phyloP scores from a whole-genome alignment of 2,797 vertebrate species.

The Sciurus vulgaris region DNA sequence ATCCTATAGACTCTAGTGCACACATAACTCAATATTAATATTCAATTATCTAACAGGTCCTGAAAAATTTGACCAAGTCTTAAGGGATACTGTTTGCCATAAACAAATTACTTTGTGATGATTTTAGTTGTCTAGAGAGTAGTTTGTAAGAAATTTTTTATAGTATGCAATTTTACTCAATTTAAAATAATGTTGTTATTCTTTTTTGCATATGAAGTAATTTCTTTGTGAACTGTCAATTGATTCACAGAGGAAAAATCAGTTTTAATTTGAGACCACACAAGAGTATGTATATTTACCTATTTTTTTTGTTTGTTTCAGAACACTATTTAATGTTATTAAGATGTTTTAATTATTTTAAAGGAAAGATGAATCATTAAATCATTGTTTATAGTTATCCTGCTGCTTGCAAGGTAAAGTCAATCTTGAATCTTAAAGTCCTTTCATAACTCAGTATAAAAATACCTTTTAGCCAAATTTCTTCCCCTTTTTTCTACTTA shows the following conservation, averaged over 20 bases:
- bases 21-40: constrained; percentile 74
- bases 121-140: constrained; percentile 27
- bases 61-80: constrained; percentile 71
- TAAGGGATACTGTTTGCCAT: constrained; percentile 66
- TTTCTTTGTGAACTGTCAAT: neutral
- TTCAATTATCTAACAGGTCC: constrained; percentile 77
- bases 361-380: neutral
- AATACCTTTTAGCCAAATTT: neutral
- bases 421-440: neutral
- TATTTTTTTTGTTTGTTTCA: neutral
- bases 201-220: neutral
- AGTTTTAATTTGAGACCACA: neutral
- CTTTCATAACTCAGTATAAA: neutral
- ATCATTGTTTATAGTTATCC: neutral
- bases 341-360: neutral
- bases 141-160: constrained; percentile 11
- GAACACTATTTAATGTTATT: neutral
- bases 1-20: neutral
- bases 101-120: constrained; percentile 73
- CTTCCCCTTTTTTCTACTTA: neutral
- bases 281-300: neutral
- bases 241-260: neutral
- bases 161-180: constrained; percentile 38
- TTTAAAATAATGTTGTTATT: constrained; percentile 18
- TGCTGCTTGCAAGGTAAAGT: neutral